Evolutionary conservation across 1,140 invertebrate genomes (phyloP).

Genomic region (Saccostrea cuccullata): DNA sequence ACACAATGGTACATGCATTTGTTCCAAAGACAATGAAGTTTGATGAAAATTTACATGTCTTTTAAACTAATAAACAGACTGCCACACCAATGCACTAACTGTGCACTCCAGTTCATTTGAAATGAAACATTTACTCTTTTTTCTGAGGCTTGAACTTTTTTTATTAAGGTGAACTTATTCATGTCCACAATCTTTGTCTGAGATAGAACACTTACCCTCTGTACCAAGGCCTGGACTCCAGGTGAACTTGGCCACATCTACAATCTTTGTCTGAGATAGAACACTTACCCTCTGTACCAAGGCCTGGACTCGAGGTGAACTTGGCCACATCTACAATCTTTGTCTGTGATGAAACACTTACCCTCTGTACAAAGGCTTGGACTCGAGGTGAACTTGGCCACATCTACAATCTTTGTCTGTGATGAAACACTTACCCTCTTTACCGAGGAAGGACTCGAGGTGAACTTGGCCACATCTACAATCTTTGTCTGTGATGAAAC

Average conservation of each 20-base stretch:
- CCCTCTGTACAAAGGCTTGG: slow-evolving; percentile 10
- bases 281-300: slow-evolving; percentile 39
- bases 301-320: not conserved
- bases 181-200: not conserved
- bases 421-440: not conserved
- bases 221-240: not conserved
- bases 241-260: not conserved
- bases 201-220: slow-evolving; percentile 2
- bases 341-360: not conserved
- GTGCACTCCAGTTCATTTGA: not conserved
- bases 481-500: not conserved
- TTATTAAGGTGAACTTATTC: not conserved
- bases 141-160: too few relatives aligned
- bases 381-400: not conserved
- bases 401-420: not conserved
- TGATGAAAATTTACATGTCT: too few relatives aligned
- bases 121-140: too few relatives aligned
- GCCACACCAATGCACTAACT: not conserved
- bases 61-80: too few relatives aligned
- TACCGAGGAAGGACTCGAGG: not conserved
- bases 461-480: not conserved
- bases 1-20: too few relatives aligned
- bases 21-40: too few relatives aligned
- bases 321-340: not conserved
- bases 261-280: not conserved